phyloP scores from a whole-genome alignment of 2,888 invertebrate genomes.

The Aphodius granarius region DNA sequence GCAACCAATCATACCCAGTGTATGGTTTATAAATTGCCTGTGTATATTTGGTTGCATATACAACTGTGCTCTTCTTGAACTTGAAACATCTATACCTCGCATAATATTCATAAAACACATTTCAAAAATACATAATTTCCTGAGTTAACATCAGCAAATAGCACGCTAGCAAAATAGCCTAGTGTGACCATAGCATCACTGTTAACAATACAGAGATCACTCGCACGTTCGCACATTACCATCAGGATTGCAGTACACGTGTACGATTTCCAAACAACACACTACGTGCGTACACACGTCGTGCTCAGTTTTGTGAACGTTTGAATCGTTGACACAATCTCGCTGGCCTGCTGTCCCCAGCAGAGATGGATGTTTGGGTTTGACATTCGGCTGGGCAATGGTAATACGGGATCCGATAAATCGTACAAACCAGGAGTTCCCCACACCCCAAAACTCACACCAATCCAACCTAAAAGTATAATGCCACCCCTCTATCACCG shows the following conservation, averaged over 20 bases:
- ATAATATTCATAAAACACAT: no score
- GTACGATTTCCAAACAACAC: not conserved
- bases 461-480: not conserved
- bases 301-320: not conserved
- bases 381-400: not conserved
- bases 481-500: not conserved
- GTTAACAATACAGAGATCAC: not conserved
- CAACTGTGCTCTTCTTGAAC: no score
- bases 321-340: not conserved
- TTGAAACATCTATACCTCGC: no score
- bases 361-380: not conserved
- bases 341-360: not conserved
- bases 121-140: no score
- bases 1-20: no score
- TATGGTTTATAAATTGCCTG: no score
- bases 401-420: not conserved
- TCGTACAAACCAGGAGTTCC: not conserved
- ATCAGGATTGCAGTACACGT: not conserved
- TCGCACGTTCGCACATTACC: not conserved
- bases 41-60: no score
- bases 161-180: no score
- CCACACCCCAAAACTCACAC: not conserved
- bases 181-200: not conserved
- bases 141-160: no score
- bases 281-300: not conserved